These are phyloP conservation scores for Lucifuga dentata DNA, from an alignment of 2,113 vertebrate species.

Conservation along the genomic window DNA sequence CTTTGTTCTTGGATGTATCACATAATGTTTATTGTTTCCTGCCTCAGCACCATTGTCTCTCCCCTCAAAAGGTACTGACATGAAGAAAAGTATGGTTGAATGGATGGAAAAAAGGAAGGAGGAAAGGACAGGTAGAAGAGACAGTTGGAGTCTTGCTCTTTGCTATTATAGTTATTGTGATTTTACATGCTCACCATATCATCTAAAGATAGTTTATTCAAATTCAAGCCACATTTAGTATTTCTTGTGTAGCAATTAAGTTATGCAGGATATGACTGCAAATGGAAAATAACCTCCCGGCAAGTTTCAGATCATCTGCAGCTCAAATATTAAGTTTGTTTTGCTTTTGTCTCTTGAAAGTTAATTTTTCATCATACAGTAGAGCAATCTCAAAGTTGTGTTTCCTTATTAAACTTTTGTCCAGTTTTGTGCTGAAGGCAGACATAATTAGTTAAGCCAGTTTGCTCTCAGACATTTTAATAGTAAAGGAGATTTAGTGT, in stretches of 20 bases:
- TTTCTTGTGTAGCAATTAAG: constrained; percentile 22
- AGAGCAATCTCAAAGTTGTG: not conserved
- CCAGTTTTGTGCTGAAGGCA: constrained; percentile 23
- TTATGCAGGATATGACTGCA: constrained; percentile 4
- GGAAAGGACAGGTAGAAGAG: constrained; percentile 2
- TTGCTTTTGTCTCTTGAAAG: constrained; percentile 1
- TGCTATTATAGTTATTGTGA: too few relatives aligned
- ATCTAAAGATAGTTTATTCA: constrained; percentile 36
- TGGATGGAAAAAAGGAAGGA: constrained; percentile 2
- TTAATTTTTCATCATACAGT: constrained; percentile 16
- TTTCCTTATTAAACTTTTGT: constrained; percentile 52
- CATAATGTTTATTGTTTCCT: constrained; percentile 20
- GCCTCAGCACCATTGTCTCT: constrained; percentile 10
- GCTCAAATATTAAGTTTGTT: constrained; percentile 6
- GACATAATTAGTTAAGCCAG: constrained; percentile 42
- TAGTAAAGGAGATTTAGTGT: constrained; percentile 24
- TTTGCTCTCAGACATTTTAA: constrained; percentile 31
- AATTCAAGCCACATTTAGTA: constrained; percentile 24
- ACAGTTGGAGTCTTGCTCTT: too few relatives aligned
- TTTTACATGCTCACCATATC: not conserved
- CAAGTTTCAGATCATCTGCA: constrained; percentile 19
- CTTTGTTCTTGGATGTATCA: constrained; percentile 6
- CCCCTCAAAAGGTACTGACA: constrained; percentile 21
- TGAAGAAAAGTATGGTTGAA: constrained; percentile 19
- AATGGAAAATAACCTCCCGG: constrained; percentile 26